These are phyloP conservation scores for Enteromius thamalakanensis DNA, from an alignment of 2,797 vertebrate species.

Conservation along the genomic window DNA sequence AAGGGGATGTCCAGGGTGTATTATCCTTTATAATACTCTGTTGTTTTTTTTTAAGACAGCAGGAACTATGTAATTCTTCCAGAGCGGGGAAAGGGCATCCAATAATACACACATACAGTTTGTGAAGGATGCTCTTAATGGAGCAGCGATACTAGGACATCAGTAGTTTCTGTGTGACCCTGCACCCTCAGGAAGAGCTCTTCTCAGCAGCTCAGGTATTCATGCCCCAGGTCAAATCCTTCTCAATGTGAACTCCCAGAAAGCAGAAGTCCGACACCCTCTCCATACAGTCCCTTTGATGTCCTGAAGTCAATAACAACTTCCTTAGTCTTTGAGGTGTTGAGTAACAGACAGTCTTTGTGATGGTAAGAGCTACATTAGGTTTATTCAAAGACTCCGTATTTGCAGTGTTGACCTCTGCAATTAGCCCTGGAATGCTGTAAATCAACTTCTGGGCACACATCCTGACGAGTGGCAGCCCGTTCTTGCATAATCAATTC, in stretches of 20 bases:
- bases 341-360: neutral
- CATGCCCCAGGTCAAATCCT: constrained; percentile 1
- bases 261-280: constrained; percentile 15
- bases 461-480: neutral
- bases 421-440: too few species aligned
- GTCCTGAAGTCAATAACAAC: neutral
- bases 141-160: neutral
- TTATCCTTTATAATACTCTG: too few species aligned
- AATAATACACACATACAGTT: neutral
- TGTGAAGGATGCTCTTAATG: neutral
- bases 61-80: neutral
- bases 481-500: neutral
- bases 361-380: too few species aligned
- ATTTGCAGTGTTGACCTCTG: too few species aligned
- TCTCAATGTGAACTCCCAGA: neutral
- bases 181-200: neutral
- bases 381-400: too few species aligned
- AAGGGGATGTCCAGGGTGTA: too few species aligned
- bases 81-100: neutral
- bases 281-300: neutral
- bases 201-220: neutral
- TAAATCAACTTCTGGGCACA: neutral
- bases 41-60: too few species aligned
- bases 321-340: neutral
- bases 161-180: neutral